Percentiles rank a stretch among this genome's conserved stretches.
phyloP scores from a whole-genome alignment of 1,140 invertebrate species.

The Brachionus calyciflorus region DNA sequence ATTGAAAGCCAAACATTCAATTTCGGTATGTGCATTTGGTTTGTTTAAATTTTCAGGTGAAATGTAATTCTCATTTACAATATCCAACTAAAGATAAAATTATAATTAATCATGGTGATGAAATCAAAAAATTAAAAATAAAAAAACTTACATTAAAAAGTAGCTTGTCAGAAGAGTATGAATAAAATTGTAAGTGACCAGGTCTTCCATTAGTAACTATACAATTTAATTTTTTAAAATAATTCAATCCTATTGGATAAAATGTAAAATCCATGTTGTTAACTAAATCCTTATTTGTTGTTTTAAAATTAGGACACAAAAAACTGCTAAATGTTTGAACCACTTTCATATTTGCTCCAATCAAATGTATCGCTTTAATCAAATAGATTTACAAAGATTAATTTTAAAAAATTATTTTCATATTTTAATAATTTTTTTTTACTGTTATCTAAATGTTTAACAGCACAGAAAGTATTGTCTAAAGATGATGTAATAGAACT shows the following conservation, averaged over 20 bases:
- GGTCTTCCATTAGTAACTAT: constrained; percentile 67
- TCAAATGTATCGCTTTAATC: constrained; percentile 66
- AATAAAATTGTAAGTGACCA: constrained; percentile 78
- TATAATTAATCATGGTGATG: too few relatives aligned
- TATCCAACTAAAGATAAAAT: constrained; percentile 74
- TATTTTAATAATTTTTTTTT: constrained; percentile 50
- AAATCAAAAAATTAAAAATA: too few relatives aligned
- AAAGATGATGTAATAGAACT: constrained; percentile 67
- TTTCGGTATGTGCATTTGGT: constrained; percentile 63
- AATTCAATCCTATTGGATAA: constrained; percentile 10
- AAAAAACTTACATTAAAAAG: constrained; percentile 72
- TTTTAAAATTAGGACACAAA: constrained; percentile 15
- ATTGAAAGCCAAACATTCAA: constrained; percentile 69
- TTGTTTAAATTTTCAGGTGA: constrained; percentile 59
- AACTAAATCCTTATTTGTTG: background rate
- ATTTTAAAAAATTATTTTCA: constrained; percentile 39
- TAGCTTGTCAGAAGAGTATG: constrained; percentile 67
- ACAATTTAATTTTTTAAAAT: constrained; percentile 40
- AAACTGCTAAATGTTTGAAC: constrained; percentile 67
- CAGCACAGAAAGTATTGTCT: constrained; percentile 68
- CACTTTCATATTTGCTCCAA: constrained; percentile 54
- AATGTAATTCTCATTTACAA: constrained; percentile 71
- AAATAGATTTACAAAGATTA: too few relatives aligned
- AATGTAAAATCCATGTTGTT: background rate
- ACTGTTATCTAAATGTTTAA: constrained; percentile 73